These are phyloP conservation scores for Drosophila macrothrix DNA, from an alignment of 2,888 invertebrate genomes.

Conservation along the genomic window DNA sequence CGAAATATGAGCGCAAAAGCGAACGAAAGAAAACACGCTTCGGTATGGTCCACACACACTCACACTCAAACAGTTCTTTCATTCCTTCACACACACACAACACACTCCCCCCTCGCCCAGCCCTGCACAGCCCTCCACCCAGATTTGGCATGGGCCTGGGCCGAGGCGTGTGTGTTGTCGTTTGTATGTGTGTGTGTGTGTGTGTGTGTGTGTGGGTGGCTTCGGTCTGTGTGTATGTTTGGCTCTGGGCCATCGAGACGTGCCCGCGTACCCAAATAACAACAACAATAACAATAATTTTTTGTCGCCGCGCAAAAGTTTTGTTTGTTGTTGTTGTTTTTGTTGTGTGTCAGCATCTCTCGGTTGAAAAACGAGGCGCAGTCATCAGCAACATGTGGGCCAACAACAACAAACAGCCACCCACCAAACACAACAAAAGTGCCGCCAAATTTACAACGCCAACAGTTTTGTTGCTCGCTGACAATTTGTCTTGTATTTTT, in stretches of 20 bases:
- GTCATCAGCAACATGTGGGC: constrained; percentile 59
- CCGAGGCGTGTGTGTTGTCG: constrained; percentile 19
- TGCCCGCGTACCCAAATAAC: constrained; percentile 52
- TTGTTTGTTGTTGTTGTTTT: constrained; percentile 15
- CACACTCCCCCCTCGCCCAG: constrained; percentile 2
- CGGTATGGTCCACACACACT: constrained; percentile 22
- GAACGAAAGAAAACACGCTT: constrained; percentile 60
- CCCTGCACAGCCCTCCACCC: constrained; percentile 14
- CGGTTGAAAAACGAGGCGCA: constrained; percentile 47
- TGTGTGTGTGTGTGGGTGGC: constrained; percentile 50
- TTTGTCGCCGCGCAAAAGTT: constrained; percentile 60
- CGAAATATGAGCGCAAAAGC: constrained; percentile 75
- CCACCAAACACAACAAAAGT: constrained; percentile 61
- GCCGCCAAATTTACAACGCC: constrained; percentile 59
- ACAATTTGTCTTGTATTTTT: constrained; percentile 58
- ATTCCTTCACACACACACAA: constrained; percentile 37
- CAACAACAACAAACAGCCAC: constrained; percentile 45
- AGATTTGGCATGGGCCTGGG: constrained; percentile 38
- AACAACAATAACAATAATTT: constrained; percentile 24
- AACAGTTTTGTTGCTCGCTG: constrained; percentile 20
- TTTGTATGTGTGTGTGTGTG: constrained; percentile 1
- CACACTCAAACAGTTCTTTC: constrained; percentile 23
- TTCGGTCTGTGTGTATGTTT: constrained; percentile 35
- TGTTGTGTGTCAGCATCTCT: constrained; percentile 47
- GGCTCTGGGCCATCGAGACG: constrained; percentile 74